Evolutionary conservation across 2,888 invertebrate species (phyloP).

Genomic region (Machimus atricapillus): DNA sequence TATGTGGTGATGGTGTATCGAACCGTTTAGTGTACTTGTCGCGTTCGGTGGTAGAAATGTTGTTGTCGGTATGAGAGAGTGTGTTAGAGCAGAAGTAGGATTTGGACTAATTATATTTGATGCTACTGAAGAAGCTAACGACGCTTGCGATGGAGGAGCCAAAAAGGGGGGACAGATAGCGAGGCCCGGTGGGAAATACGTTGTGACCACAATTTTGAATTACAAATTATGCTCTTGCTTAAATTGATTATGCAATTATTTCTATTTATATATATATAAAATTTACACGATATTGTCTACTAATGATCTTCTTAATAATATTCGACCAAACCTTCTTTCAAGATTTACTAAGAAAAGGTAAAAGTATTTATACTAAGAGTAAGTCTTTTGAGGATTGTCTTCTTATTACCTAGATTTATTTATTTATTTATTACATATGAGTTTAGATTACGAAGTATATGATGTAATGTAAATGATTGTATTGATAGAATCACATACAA

Average conservation of each 20-base stretch:
- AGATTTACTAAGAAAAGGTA: background rate
- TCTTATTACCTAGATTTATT: conserved; percentile 9
- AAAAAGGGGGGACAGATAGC: conserved; percentile 53
- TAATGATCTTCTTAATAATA: background rate
- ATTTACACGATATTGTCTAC: conserved; percentile 6
- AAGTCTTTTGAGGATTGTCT: conserved; percentile 11
- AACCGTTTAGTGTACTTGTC: conserved; percentile 44
- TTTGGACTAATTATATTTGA: conserved; percentile 41
- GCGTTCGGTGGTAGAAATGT: conserved; percentile 32
- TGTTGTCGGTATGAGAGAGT: conserved; percentile 40
- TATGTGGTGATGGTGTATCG: conserved; percentile 48
- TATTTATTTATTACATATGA: conserved; percentile 7
- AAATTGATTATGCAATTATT: background rate
- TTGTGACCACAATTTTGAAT: conserved; percentile 51
- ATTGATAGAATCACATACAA: conserved; percentile 44
- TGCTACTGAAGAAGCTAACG: conserved; percentile 34
- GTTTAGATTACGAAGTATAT: conserved; percentile 5
- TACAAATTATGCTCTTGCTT: conserved; percentile 31
- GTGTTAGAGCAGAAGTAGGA: conserved; percentile 36
- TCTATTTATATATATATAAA: background rate
- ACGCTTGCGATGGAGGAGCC: conserved; percentile 48
- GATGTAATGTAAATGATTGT: conserved; percentile 43
- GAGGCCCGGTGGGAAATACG: conserved; percentile 55
- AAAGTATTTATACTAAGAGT: background rate
- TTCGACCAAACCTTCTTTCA: conserved; percentile 1